Conservation (phyloP, 2,113 vertebrate genomes). For the Cololabis saira region DNA sequence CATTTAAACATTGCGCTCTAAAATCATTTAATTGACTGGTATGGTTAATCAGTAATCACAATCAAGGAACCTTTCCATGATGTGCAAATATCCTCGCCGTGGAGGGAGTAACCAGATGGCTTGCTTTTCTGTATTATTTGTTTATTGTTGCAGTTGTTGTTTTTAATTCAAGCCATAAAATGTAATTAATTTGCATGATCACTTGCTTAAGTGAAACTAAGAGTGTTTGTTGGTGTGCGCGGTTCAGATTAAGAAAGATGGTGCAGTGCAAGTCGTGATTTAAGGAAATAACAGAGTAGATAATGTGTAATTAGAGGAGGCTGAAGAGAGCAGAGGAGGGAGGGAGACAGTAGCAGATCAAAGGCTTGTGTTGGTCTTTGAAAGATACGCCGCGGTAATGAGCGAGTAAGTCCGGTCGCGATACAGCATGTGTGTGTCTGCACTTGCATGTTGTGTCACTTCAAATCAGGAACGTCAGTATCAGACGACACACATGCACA, state of each 20-base stretch:
- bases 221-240: background rate
- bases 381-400: constrained; percentile 41
- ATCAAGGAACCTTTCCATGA: background rate
- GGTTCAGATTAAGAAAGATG: constrained; percentile 4
- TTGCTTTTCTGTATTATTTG: background rate
- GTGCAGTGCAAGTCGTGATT: background rate
- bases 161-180: background rate
- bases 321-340: constrained; percentile 15
- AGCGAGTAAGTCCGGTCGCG: constrained; percentile 8
- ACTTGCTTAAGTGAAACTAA: background rate
- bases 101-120: background rate
- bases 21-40: too few species aligned
- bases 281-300: constrained; percentile 1
- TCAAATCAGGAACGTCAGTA: background rate
- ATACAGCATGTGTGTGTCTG: constrained; percentile 1
- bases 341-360: constrained; percentile 41
- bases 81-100: background rate
- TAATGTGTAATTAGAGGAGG: constrained; percentile 7
- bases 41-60: background rate
- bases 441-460: background rate
- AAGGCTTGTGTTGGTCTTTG: constrained; percentile 50
- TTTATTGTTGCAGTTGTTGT: background rate
- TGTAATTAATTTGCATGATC: constrained; percentile 1
- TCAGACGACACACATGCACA: background rate
- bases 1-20: constrained; percentile 8